These are phyloP conservation scores for Pyrrhosoma nymphula DNA, from an alignment of 2,888 invertebrate genomes.

Conservation along the genomic window DNA sequence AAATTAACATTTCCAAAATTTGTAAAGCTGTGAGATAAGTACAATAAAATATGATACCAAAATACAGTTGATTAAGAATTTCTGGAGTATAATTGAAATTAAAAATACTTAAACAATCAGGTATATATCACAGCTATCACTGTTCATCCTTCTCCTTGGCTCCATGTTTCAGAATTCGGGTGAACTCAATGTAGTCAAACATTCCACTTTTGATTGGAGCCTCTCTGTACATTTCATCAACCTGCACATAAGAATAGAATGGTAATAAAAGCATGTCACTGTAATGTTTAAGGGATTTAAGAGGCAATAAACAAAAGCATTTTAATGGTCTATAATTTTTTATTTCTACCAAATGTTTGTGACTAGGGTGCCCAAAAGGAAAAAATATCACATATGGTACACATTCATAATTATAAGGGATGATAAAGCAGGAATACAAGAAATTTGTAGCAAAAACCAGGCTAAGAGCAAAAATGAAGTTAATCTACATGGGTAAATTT, in stretches of 20 bases:
- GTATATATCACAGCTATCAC: slow-evolving; percentile 75
- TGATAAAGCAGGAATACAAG: too few relatives aligned
- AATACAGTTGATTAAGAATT: slow-evolving; percentile 1
- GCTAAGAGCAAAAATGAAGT: too few relatives aligned
- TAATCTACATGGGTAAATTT: too few relatives aligned
- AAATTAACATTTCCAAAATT: background rate
- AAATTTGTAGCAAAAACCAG: too few relatives aligned
- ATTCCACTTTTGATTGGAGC: slow-evolving; percentile 96
- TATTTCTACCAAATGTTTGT: too few relatives aligned
- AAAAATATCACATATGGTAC: too few relatives aligned
- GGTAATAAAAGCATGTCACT: background rate
- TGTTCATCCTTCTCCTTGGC: slow-evolving; percentile 99
- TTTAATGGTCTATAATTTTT: too few relatives aligned
- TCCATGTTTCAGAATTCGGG: slow-evolving; percentile 98
- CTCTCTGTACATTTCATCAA: slow-evolving; percentile 99
- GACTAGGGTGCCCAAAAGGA: too few relatives aligned
- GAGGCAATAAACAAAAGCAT: too few relatives aligned
- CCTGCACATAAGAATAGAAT: slow-evolving; percentile 76
- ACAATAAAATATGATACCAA: slow-evolving; percentile 3
- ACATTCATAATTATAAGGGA: too few relatives aligned
- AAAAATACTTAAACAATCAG: slow-evolving; percentile 29
- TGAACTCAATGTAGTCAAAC: slow-evolving; percentile 99
- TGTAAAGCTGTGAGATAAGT: background rate
- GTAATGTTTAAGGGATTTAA: too few relatives aligned
- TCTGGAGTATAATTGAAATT: background rate